phyloP scores from a whole-genome alignment of 2,888 invertebrate species.

The Lasioglossum leucozonium region DNA sequence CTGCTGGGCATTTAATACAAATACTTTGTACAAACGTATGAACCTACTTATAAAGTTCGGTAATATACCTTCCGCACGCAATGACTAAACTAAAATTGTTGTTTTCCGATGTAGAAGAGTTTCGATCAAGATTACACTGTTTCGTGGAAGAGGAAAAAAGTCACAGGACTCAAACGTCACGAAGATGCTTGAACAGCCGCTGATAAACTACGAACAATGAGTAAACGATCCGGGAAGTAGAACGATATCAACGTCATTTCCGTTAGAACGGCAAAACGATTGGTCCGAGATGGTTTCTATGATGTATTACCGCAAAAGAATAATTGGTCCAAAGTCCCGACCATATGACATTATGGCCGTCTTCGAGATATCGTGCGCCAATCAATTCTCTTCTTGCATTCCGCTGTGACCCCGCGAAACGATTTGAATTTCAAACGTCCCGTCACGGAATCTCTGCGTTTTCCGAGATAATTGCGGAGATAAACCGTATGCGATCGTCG shows the following conservation, averaged over 20 bases:
- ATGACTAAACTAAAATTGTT: neutral
- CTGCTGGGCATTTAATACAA: slow-evolving; percentile 10
- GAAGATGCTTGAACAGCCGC: slow-evolving; percentile 23
- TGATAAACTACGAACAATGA: slow-evolving; percentile 43
- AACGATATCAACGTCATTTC: slow-evolving; percentile 41
- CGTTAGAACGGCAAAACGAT: slow-evolving; percentile 28
- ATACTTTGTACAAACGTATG: slow-evolving; percentile 11
- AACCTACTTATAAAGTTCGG: neutral
- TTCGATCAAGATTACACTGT: neutral
- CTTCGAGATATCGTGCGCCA: neutral
- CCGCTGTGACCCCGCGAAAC: slow-evolving; percentile 22
- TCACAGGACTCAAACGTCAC: slow-evolving; percentile 24
- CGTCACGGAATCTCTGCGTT: neutral
- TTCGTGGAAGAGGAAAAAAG: neutral
- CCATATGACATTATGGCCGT: neutral
- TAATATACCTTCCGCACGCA: slow-evolving; percentile 12
- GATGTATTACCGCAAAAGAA: neutral
- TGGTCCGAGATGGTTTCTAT: slow-evolving; percentile 20
- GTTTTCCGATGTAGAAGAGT: neutral
- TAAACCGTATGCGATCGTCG: neutral
- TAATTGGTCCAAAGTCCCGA: slow-evolving; percentile 25
- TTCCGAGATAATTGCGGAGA: neutral
- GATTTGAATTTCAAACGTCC: slow-evolving; percentile 12
- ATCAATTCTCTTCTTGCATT: neutral
- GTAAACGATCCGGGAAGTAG: slow-evolving; percentile 12